A percentile compares a stretch with the other conserved stretches of the same genome.
These are phyloP conservation scores for Melipona bicolor DNA, from an alignment of 2,888 invertebrate genomes.

Conservation along the genomic window DNA sequence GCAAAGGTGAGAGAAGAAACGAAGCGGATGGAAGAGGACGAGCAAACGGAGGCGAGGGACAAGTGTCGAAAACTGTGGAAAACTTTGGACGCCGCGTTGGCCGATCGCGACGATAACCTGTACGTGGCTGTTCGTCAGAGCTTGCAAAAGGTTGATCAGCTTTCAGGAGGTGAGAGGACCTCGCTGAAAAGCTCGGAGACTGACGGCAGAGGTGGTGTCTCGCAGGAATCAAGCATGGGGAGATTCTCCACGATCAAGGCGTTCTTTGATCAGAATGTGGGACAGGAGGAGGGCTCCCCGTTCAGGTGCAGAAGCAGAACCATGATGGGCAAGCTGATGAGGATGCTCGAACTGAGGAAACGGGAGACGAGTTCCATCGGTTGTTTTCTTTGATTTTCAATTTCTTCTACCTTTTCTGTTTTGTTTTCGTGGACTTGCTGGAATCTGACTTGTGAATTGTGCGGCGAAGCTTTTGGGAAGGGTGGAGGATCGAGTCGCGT, in stretches of 20 bases:
- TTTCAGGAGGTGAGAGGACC: background rate
- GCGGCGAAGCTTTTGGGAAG: no score
- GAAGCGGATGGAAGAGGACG: background rate
- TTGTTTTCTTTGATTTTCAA: background rate
- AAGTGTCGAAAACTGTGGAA: conserved; percentile 28
- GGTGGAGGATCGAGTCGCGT: no score
- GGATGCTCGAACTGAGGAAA: conserved; percentile 1
- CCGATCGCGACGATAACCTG: conserved; percentile 29
- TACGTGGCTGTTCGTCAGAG: conserved; percentile 42
- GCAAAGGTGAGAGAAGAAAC: no score
- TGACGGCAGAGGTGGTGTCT: conserved; percentile 15
- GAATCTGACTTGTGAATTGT: background rate
- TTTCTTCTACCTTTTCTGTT: background rate
- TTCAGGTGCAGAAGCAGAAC: background rate
- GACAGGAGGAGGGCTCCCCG: background rate
- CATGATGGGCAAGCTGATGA: conserved; percentile 21
- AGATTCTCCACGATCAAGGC: conserved; percentile 37
- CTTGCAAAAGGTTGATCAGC: conserved; percentile 37
- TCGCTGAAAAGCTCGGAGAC: background rate
- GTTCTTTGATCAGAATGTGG: conserved; percentile 23
- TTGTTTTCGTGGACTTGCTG: no score
- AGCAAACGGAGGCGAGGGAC: background rate
- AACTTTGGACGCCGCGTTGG: conserved; percentile 32
- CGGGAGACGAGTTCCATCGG: conserved; percentile 2
- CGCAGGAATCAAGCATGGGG: conserved; percentile 30